Evolutionary conservation across 2,797 vertebrate genomes (phyloP), one percentile per base, ranked within the genome.

Genomic region (Sebastes jordani): DNA sequence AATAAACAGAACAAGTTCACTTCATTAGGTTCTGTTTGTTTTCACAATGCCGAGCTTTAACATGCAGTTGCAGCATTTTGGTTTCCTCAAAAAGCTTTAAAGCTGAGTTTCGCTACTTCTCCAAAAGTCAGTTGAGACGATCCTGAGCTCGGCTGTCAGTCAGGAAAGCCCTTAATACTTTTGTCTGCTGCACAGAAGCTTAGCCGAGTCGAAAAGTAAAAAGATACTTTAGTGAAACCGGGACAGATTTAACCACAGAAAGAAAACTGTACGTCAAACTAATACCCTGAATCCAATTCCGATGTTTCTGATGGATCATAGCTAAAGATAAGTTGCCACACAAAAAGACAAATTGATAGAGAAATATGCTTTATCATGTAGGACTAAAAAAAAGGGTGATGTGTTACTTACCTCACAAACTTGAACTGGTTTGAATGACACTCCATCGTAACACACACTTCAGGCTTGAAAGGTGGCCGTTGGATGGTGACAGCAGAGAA

Each of bases 81-180:
- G 9, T 76, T 82, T 56, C 20, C 59, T 61, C 5, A 69, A 56
- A 42, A 71, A 72, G 46, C 30, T 66, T 71, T 68, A 69, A 65
- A 82, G 81, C 67, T 2, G 59, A 58, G 52, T 77, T 80, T 83
- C 25, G 67, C 36, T 56, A 20, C 74, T 65, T 78, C 49, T 81
- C 72, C 59, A 78, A 61, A 83, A 84, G 59, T 64, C 68, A 78
- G 25, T 23, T 25, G 72, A 86, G 75, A 76, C 73, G 70, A 54
- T 65, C 42, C 73, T 82, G 65, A 80, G 77, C 84, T 87, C 32
- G 34, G 78, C 58, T 88, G 85, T 84, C 83, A 82, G 30, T 80
- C 79, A 73, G 75, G n/a, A 85, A 88, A 88, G 82, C 81, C 67
- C 30, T 84, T 88, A 82, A 86, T 86, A 59, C 86, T 76, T 86